Conservation (phyloP, 1,140 invertebrate species). For the Pomacea maculata region DNA sequence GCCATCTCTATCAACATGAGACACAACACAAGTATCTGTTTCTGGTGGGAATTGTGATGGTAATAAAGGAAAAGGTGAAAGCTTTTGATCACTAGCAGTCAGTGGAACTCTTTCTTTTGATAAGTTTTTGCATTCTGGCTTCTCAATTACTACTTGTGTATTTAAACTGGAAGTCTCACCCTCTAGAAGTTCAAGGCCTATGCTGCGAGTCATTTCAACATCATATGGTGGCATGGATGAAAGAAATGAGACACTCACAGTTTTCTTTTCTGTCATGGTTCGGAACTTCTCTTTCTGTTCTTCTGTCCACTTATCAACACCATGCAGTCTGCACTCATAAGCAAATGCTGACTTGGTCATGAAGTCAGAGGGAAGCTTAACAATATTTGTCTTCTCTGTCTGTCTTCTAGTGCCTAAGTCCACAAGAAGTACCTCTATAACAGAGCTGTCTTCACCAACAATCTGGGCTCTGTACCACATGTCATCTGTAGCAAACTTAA, state of each 20-base stretch:
- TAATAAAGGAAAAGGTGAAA: slow-evolving; percentile 1
- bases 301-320: slow-evolving; percentile 43
- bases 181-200: slow-evolving; percentile 32
- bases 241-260: slow-evolving; percentile 44
- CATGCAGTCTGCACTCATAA: slow-evolving; percentile 43
- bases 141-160: background rate
- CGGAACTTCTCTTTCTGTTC: slow-evolving; percentile 43
- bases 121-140: background rate
- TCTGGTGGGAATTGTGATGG: slow-evolving; percentile 29
- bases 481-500: slow-evolving; percentile 77
- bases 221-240: slow-evolving; percentile 30
- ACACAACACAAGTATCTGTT: slow-evolving; percentile 35
- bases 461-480: slow-evolving; percentile 83
- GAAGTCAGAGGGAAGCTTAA: slow-evolving; percentile 35
- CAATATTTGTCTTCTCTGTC: slow-evolving; percentile 27
- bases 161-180: slow-evolving; percentile 1
- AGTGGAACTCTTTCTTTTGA: background rate
- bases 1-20: slow-evolving; percentile 50
- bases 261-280: slow-evolving; percentile 45
- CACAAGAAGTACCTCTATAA: slow-evolving; percentile 71
- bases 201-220: slow-evolving; percentile 36
- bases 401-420: slow-evolving; percentile 68
- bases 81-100: no score
- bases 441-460: slow-evolving; percentile 71
- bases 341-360: slow-evolving; percentile 39